Evolutionary conservation across 2,113 vertebrate genomes (phyloP), one percentile per base, ranked within the genome.

Genomic region (Ranitomeya variabilis): DNA sequence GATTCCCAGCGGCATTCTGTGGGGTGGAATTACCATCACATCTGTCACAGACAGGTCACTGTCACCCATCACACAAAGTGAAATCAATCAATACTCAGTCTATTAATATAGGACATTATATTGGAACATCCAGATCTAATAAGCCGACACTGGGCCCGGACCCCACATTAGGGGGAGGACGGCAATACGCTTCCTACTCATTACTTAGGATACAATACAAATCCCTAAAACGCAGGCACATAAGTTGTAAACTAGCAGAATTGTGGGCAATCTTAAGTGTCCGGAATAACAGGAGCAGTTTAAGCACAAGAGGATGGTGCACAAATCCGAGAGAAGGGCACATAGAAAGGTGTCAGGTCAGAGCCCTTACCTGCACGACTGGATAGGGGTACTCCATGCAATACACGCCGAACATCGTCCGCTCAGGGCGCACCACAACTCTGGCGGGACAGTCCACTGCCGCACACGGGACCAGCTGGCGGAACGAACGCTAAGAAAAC

Each of bases 321-420:
- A 51, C 15, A 51, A 16, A 31, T 31, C 26, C 26, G 26, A 31
- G 26, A 31, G 26, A 31, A 31, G 26, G 26, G 26, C 26, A 31
- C 26, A 31, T 31, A 31, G 26, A 31, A 31, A 31, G 37, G 37
- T 45, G 37, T 2, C 37, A 45, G 37, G 3, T 45, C 37, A 66
- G 37, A 67, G 59, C 52, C 45, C 81, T 89, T 85, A 89, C 87
- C 87, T 89, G 87, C 16, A 89, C 82, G 12, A 89, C 82, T 89
- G 81, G 87, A 89, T 89, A 89, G 3, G 87, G 87, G 69, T 89
- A 89, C 59, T 89, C 87, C 87, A 89, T 89, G 74, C 87, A 89
- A 60, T 89, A 89, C 31, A 89, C 87, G 15, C 87, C 87, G 51
- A 89, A 89, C 87, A 89, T 89, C 81, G 69, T 88, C 57, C 80